Conservation (phyloP, 2,888 invertebrate species). For the Phalangium opilio region DNA sequence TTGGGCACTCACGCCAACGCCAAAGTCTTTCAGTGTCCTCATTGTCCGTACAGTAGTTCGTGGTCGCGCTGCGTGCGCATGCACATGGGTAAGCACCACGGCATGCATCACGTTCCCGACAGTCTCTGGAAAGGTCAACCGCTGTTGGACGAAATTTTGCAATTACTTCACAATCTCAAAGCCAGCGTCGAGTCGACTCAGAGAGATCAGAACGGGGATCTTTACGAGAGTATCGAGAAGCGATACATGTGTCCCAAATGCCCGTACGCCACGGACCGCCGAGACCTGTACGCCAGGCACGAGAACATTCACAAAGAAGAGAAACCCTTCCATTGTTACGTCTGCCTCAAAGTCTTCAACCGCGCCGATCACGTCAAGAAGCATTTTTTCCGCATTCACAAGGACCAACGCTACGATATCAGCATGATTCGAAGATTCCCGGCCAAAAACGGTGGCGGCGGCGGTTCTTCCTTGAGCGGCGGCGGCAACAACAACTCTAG, state of each 20-base stretch:
- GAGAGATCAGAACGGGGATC: constrained; percentile 7
- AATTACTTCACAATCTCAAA: constrained; percentile 51
- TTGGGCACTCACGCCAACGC: constrained; percentile 53
- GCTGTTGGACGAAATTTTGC: constrained; percentile 54
- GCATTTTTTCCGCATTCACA: constrained; percentile 79
- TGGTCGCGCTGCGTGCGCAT: constrained; percentile 58
- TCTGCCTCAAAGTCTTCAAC: constrained; percentile 55
- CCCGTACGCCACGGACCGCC: constrained; percentile 76
- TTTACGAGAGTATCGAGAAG: constrained; percentile 10
- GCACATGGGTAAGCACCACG: constrained; percentile 56
- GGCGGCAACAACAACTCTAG: constrained; percentile 1
- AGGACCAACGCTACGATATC: constrained; percentile 66
- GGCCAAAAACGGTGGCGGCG: constrained; percentile 15
- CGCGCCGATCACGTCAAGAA: constrained; percentile 88
- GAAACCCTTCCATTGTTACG: constrained; percentile 84
- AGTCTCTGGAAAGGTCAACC: constrained; percentile 48
- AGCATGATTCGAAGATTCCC: constrained; percentile 23
- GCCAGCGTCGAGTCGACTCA: constrained; percentile 39
- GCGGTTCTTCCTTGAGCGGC: constrained; percentile 7
- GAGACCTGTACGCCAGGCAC: constrained; percentile 77
- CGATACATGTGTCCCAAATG: constrained; percentile 72
- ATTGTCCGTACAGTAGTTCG: constrained; percentile 56
- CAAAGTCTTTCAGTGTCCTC: constrained; percentile 46
- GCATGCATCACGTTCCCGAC: constrained; percentile 40
- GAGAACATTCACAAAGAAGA: constrained; percentile 87